phyloP scores from a whole-genome alignment of 2,113 vertebrate species.

The Alectura lathami region DNA sequence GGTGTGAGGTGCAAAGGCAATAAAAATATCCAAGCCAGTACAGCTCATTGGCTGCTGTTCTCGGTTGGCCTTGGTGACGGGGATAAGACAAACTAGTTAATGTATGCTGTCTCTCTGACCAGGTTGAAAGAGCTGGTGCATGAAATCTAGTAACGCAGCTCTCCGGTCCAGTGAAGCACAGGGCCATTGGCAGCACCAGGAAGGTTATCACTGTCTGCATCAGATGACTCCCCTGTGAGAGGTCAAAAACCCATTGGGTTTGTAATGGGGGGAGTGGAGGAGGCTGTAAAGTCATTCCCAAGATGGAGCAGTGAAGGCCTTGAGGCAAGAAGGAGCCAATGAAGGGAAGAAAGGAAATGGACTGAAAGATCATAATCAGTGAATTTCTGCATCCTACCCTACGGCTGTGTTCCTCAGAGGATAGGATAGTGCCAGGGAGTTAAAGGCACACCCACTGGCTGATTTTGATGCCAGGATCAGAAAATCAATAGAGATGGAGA shows the following conservation, averaged over 20 bases:
- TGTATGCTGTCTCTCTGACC: slow-evolving; percentile 4
- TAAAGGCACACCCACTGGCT: background rate
- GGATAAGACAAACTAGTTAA: slow-evolving; percentile 8
- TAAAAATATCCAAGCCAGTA: background rate
- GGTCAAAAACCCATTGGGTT: slow-evolving; percentile 43
- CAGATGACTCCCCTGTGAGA: slow-evolving; percentile 35
- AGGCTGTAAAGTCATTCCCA: slow-evolving; percentile 52
- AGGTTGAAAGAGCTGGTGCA: slow-evolving; percentile 14
- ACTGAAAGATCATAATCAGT: slow-evolving; percentile 56
- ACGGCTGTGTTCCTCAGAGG: slow-evolving; percentile 30
- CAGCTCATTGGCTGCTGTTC: background rate
- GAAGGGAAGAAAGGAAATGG: slow-evolving; percentile 70
- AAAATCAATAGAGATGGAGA: background rate
- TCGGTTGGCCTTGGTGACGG: background rate
- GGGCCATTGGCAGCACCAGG: slow-evolving; percentile 37
- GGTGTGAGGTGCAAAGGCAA: background rate
- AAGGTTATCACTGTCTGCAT: slow-evolving; percentile 68
- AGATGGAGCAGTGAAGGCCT: slow-evolving; percentile 48
- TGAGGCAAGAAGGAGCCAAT: slow-evolving; percentile 66
- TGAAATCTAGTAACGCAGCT: slow-evolving; percentile 42
- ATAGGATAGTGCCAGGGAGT: background rate
- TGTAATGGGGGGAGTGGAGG: slow-evolving; percentile 38
- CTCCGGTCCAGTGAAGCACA: slow-evolving; percentile 61
- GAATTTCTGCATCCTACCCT: slow-evolving; percentile 61
- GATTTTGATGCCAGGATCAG: background rate